Conservation (phyloP, 2,888 invertebrate genomes). For the Podabrus alpinus region DNA sequence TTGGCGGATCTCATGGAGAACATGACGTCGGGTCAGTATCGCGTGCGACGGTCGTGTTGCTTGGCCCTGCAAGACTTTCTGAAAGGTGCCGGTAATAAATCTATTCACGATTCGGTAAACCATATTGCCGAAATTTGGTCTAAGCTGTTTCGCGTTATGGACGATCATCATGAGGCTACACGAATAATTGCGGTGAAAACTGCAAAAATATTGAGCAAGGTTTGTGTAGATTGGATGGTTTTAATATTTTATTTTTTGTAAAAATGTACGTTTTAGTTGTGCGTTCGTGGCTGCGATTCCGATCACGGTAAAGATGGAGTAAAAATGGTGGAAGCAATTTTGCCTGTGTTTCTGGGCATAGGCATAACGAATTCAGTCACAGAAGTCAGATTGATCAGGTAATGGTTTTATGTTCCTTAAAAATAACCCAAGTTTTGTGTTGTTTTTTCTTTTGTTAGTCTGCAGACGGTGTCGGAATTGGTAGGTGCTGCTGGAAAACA, state of each 20-base stretch:
- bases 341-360: slow-evolving; percentile 79
- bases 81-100: slow-evolving; percentile 60
- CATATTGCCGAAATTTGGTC: slow-evolving; percentile 72
- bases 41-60: slow-evolving; percentile 90
- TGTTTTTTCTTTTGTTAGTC: slow-evolving; percentile 55
- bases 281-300: slow-evolving; percentile 71
- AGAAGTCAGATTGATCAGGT: slow-evolving; percentile 80
- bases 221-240: slow-evolving; percentile 46
- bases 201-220: slow-evolving; percentile 74
- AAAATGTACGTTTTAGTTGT: slow-evolving; percentile 59
- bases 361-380: slow-evolving; percentile 80
- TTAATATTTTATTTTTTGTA: neutral
- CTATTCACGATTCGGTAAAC: slow-evolving; percentile 52
- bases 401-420: slow-evolving; percentile 4
- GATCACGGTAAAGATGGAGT: slow-evolving; percentile 74
- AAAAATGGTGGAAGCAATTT: slow-evolving; percentile 71
- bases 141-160: slow-evolving; percentile 87
- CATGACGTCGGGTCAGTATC: slow-evolving; percentile 83
- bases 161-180: slow-evolving; percentile 91
- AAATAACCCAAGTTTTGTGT: neutral
- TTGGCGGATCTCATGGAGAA: slow-evolving; percentile 79
- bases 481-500: slow-evolving; percentile 79
- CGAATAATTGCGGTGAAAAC: slow-evolving; percentile 75
- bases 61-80: slow-evolving; percentile 84
- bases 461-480: slow-evolving; percentile 85